These are phyloP conservation scores for Eurytoma californica DNA, from an alignment of 2,888 invertebrate genomes.

Conservation along the genomic window DNA sequence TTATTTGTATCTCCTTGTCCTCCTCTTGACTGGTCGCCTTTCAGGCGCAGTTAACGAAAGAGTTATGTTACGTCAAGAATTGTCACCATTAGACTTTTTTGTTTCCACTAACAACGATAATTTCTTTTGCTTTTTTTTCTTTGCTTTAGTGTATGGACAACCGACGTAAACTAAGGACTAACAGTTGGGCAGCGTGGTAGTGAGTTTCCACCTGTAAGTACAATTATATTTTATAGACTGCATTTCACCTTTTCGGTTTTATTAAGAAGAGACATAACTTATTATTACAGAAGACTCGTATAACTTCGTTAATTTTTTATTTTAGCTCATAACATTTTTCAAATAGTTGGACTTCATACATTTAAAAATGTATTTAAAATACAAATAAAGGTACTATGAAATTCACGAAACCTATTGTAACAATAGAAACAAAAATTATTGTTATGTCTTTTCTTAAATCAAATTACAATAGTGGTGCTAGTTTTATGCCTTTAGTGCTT, in stretches of 20 bases:
- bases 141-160: slow-evolving; percentile 71
- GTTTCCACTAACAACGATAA: slow-evolving; percentile 72
- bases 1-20: slow-evolving; percentile 57
- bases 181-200: slow-evolving; percentile 74
- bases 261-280: neutral
- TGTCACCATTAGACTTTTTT: slow-evolving; percentile 66
- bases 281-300: neutral
- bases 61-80: slow-evolving; percentile 68
- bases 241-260: slow-evolving; percentile 8
- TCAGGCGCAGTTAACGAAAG: slow-evolving; percentile 67
- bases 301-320: neutral
- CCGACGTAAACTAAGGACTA: slow-evolving; percentile 74
- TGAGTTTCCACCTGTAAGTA: slow-evolving; percentile 70
- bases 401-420: too few relatives aligned
- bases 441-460: neutral
- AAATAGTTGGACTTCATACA: too few relatives aligned
- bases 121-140: slow-evolving; percentile 63
- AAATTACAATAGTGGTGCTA: neutral
- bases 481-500: too few relatives aligned
- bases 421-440: too few relatives aligned
- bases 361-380: too few relatives aligned
- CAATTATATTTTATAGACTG: slow-evolving; percentile 46
- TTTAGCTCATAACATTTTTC: neutral
- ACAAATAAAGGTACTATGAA: neutral
- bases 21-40: slow-evolving; percentile 57